Base-by-base conservation (phyloP, 1,140 invertebrate species). In the Nasonia longicornis region DNA sequence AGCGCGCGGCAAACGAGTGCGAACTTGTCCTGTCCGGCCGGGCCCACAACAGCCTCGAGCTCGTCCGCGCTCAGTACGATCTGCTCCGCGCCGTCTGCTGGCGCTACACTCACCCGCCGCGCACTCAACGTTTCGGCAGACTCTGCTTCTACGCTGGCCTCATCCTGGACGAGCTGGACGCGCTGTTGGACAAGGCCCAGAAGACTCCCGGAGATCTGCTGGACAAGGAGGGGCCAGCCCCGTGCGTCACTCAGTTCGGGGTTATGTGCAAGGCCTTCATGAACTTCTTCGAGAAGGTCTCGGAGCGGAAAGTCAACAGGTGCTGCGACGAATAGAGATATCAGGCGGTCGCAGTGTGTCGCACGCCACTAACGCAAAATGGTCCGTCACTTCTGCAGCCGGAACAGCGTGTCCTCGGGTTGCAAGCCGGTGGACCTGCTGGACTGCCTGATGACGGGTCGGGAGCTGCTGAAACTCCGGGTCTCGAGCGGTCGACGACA, bases 221-320 rank as follows among this genome's bases (percentile, higher is more conserved):
- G 35, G 79, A 38, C 1, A 81, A 71, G 74, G 81, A 80, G 29
- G 80, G 79, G n/a, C 11, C 75, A 6, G 80, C 83, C 16, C 16
- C 48, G 6, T 64, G 38, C 12, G 73, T 87, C 10, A n/a, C 29
- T 3, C 67, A 26, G 0, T 89, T 89, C 48, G 48, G 81, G 1
- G 45, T 71, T 4, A 78, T 83, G 22, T 90, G 88, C 83, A 91
- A 90, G 79, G 79, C 84, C 6, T 91, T 90, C 72, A 90, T 91
- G 89, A 87, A 91, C 58, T 88, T 88, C 69, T 91, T 90, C 74
- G 90, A 91, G 82, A 90, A 87, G 42, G 83, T 89, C n/a, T 89
- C 90, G 0, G 90, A 91, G 67, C 85, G 85, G 31, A 88, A 83
- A 71, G 70, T 90, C 58, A 91, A 91, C 85, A 89, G 85, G 89